Percentiles rank a stretch among this genome's conserved stretches.
These are phyloP conservation scores for Clarias laeviceps DNA, from an alignment of 2,797 vertebrate genomes.

Conservation along the genomic window DNA sequence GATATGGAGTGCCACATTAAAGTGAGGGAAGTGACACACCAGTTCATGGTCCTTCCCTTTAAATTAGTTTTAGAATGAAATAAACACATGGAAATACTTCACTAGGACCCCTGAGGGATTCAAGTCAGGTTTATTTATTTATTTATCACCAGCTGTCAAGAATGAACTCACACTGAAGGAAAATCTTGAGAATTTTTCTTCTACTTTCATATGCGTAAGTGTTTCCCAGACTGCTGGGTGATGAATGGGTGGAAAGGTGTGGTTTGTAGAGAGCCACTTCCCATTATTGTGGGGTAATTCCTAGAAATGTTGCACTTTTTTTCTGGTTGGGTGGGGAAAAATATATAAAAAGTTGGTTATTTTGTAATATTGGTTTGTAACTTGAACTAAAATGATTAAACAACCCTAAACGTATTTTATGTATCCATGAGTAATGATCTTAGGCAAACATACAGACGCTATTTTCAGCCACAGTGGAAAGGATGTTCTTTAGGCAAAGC, in stretches of 20 bases:
- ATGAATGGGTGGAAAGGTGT: slow-evolving; percentile 49
- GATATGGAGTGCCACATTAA: too few species aligned
- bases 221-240: slow-evolving; percentile 19
- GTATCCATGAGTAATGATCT: not conserved
- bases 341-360: not conserved
- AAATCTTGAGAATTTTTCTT: not conserved
- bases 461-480: not conserved
- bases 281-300: slow-evolving; percentile 42
- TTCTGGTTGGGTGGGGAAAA: not conserved
- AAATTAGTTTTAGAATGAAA: too few species aligned
- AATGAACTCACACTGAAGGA: not conserved
- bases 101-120: too few species aligned
- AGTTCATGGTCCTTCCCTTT: not conserved
- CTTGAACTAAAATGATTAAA: not conserved
- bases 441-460: not conserved
- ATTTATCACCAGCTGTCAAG: too few species aligned
- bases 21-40: too few species aligned
- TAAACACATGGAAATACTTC: too few species aligned
- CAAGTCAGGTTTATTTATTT: too few species aligned
- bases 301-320: not conserved
- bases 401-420: not conserved
- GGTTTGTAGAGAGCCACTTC: slow-evolving; percentile 36
- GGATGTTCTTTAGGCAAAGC: slow-evolving; percentile 2
- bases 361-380: not conserved
- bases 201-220: slow-evolving; percentile 15